Evolutionary conservation across 1,140 invertebrate genomes (phyloP), one percentile per base, ranked within the genome.

Genomic region (Eriosoma lanigerum): DNA sequence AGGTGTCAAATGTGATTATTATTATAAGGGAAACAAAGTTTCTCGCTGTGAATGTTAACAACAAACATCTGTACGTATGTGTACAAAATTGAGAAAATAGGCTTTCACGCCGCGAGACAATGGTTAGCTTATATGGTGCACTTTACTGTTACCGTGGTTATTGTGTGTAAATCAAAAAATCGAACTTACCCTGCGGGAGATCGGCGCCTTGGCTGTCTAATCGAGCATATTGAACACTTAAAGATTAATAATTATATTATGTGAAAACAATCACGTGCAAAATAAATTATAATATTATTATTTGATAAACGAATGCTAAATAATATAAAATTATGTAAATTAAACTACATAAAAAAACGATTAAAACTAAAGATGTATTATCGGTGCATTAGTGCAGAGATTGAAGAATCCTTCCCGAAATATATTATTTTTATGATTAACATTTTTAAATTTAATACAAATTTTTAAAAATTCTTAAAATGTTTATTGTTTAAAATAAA

Each of bases 101-200:
- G 50, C 48, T 29, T 48, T 54, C 29, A 52, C 24, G 4, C 29
- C 26, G 29, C 29, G 10, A 26, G 26, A 26, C 10, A 48, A 46
- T 4, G 70, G 29, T 29, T 24, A n/a, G 17, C n/a, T 38, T 9
- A 9, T 8, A n/a, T 32, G 19, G 12, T 19, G 52, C 72, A 56
- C 50, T 75, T 56, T 29, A 72, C 46, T 52, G 32, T 38, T n/a
- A 29, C 66, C 13, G 21, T 48, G 13, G 15, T 68, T 13, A 38
- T 38, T 44, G 73, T 76, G 52, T 54, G 58, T 60, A 60, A 78
- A 62, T 78, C 75, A 62, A 62, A 78, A 29, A 58, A 3, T 13
- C 19, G 56, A 24, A 76, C 12, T 46, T 26, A 78, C 54, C 38
- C 75, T 15, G 0, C 38, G 17, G 75, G 75, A 38, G 56, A 32